Evolutionary conservation across 2,888 invertebrate genomes (phyloP), one percentile per base, ranked within the genome.

Genomic region (Drosophila helvetica): DNA sequence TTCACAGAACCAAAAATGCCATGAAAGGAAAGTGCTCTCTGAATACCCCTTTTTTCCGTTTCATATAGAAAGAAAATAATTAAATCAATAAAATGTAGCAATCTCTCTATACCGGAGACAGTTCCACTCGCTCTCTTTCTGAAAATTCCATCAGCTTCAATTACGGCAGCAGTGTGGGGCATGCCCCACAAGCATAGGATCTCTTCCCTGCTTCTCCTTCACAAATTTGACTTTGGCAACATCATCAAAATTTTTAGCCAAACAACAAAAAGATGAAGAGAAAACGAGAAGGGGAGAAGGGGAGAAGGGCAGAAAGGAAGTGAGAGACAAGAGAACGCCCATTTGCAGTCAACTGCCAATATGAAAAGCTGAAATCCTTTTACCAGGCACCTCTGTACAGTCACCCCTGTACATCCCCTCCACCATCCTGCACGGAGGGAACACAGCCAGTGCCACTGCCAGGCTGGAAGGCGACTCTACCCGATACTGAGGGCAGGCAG

Each of bases 321-420:
- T 61, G 75, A 59, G 69, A 52, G 47, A 53, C 53, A 63, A n/a
- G 66, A 66, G 63, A 75, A 88, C 85, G 88, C 85, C 85, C 88
- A 83, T 85, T 85, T 83, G 86, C 78, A 85, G 85, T 85, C 81
- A 86, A 71, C 86, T 88, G 85, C 79, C 85, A 85, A 88, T 85
- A 88, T 85, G 83, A 72, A 75, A 86, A 73, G 85, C 79, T 46
- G 74, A 60, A 38, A 66, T 66, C 66, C 66, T 66, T 66, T 66
- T 67, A 50, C 67, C 67, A 30, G 67, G 48, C 65, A 66, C 67
- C 65, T 67, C 48, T 51, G 51, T 42, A 18, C 4, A 12, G 27
- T 1, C 27, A 27, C 10, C 9, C 30, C 4, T 9, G 27, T 9
- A 27, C 10, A 33, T 1, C 4, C 15, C n/a, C 8, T 8, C 0